Evolutionary conservation across 2,797 vertebrate species (phyloP).

Genomic region (Melanotaenia nigrans): DNA sequence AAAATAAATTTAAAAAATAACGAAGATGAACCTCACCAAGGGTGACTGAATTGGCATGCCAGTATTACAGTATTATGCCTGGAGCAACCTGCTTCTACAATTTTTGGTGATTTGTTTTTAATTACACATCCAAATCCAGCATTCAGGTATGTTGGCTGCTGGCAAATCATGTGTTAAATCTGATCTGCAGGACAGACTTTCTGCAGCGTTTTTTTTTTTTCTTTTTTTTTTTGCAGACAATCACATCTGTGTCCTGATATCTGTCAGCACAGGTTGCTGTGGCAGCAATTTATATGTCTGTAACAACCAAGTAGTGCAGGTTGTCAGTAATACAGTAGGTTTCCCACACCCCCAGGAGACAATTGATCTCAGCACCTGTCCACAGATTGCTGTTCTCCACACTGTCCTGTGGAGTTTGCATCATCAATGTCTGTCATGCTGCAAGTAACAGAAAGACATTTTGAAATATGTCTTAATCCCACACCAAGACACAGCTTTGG

Average conservation of each 20-base stretch:
- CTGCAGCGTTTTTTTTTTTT: not conserved
- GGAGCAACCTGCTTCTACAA: too few species aligned
- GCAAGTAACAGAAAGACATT: not conserved
- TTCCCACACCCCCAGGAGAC: not conserved
- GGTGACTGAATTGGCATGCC: too few species aligned
- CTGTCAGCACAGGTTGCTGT: not conserved
- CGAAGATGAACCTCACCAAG: too few species aligned
- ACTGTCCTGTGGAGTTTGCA: not conserved
- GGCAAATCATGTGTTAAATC: not conserved
- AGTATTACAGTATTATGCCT: too few species aligned
- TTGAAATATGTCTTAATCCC: not conserved
- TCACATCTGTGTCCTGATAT: not conserved
- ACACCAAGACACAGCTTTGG: not conserved
- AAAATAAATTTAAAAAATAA: too few species aligned
- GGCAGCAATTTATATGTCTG: not conserved
- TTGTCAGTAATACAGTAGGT: not conserved
- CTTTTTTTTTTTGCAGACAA: not conserved
- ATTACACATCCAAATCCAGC: too few species aligned
- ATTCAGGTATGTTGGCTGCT: not conserved
- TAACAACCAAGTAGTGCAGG: not conserved
- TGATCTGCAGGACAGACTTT: not conserved
- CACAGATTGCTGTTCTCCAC: slow-evolving; percentile 1
- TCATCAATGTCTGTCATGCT: slow-evolving; percentile 1
- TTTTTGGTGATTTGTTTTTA: too few species aligned
- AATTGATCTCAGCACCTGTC: not conserved